These are phyloP conservation scores for Mobula birostris DNA, from an alignment of 2,113 vertebrate species.

Conservation along the genomic window DNA sequence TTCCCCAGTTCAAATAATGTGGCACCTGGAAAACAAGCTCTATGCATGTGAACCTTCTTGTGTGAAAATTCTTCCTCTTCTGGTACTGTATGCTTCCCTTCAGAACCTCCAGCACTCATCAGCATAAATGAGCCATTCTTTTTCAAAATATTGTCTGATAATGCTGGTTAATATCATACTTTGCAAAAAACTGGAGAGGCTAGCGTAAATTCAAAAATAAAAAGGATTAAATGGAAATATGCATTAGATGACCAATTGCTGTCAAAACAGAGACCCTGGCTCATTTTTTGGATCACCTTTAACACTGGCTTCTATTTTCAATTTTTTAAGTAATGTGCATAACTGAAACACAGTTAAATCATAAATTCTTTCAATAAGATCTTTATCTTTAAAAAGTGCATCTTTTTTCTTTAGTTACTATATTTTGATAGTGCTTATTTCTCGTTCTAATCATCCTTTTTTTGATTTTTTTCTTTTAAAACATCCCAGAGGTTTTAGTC, in stretches of 20 bases:
- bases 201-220: not conserved
- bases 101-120: too few species aligned
- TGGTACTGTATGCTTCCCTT: too few species aligned
- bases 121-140: not conserved
- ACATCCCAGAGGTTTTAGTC: not conserved
- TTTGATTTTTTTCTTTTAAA: not conserved
- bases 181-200: not conserved
- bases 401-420: not conserved
- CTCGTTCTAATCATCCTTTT: not conserved
- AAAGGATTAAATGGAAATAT: not conserved
- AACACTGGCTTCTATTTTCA: not conserved
- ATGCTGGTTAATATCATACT: not conserved
- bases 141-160: not conserved
- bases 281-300: not conserved
- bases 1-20: too few species aligned
- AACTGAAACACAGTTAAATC: not conserved
- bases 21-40: too few species aligned
- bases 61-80: too few species aligned
- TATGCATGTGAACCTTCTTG: too few species aligned
- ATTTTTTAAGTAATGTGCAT: not conserved
- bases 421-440: not conserved
- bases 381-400: too few species aligned
- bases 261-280: not conserved
- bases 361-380: not conserved
- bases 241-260: not conserved